Conservation (phyloP, 2,888 invertebrate genomes). For the Eremobia ochroleuca region DNA sequence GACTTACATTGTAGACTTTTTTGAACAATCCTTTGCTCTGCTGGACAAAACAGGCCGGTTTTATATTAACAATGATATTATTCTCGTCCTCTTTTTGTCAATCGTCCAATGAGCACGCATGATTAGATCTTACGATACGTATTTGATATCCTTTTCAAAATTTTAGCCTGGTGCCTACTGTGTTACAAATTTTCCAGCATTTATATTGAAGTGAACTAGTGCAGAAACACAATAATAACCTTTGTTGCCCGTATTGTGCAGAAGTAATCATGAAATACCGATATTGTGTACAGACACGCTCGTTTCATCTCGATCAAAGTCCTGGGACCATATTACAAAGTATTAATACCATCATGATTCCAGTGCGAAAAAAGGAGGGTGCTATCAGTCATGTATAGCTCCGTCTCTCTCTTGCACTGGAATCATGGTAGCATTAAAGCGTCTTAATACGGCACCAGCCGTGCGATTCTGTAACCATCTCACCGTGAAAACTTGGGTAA, state of each 20-base stretch:
- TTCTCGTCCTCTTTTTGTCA: neutral
- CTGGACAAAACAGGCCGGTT: neutral
- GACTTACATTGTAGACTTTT: neutral
- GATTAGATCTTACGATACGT: neutral
- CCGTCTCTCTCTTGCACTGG: no score
- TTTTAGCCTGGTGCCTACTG: neutral
- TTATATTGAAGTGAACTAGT: conserved; percentile 29
- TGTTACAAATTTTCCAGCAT: conserved; percentile 10
- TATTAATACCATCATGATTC: no score
- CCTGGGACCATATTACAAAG: no score
- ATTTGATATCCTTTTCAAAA: neutral
- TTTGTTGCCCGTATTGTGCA: conserved; percentile 18
- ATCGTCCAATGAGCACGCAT: neutral
- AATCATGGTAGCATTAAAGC: no score
- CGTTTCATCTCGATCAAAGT: conserved; percentile 8
- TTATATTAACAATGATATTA: conserved; percentile 6
- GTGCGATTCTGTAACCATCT: no score
- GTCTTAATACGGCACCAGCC: no score
- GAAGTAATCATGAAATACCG: conserved; percentile 13
- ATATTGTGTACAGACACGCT: neutral
- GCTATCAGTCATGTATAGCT: no score
- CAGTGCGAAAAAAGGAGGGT: no score
- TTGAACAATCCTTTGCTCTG: neutral
- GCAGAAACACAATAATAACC: conserved; percentile 40
- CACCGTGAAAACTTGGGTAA: no score